Evolutionary conservation across 2,797 vertebrate species (phyloP).

Genomic region (Characodon lateralis): DNA sequence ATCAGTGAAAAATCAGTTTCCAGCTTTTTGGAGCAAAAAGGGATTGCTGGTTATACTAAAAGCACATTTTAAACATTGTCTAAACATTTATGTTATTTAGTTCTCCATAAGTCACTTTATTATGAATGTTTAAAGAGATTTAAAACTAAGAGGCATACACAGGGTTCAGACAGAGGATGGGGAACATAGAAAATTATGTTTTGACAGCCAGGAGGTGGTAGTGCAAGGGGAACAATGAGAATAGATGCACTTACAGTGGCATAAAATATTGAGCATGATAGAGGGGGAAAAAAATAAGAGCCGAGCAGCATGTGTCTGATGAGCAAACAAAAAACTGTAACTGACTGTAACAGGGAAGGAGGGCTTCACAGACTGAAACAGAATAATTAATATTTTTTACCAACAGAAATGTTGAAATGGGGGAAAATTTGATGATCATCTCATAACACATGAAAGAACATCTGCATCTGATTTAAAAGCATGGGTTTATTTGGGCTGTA

Average conservation of each 20-base stretch:
- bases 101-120: conserved; percentile 31
- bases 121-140: not conserved
- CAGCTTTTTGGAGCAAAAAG: not conserved
- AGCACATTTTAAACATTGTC: not conserved
- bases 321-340: conserved; percentile 60
- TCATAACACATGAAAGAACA: not conserved
- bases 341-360: conserved; percentile 36
- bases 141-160: conserved; percentile 21
- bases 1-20: not conserved
- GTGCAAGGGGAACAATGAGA: conserved; percentile 60
- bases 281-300: conserved; percentile 57
- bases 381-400: not conserved
- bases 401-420: not conserved
- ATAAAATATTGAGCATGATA: conserved; percentile 77
- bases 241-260: conserved; percentile 75
- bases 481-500: too few species aligned
- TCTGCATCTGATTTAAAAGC: not conserved
- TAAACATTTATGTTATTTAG: not conserved
- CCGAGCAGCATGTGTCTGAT: conserved; percentile 68
- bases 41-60: not conserved
- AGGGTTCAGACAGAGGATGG: conserved; percentile 39
- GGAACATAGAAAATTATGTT: conserved; percentile 71
- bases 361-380: conserved; percentile 4
- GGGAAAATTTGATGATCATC: not conserved
- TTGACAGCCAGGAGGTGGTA: conserved; percentile 68